Evolutionary conservation across 2,888 invertebrate genomes (phyloP).

Genomic region (Perithous albicinctus): DNA sequence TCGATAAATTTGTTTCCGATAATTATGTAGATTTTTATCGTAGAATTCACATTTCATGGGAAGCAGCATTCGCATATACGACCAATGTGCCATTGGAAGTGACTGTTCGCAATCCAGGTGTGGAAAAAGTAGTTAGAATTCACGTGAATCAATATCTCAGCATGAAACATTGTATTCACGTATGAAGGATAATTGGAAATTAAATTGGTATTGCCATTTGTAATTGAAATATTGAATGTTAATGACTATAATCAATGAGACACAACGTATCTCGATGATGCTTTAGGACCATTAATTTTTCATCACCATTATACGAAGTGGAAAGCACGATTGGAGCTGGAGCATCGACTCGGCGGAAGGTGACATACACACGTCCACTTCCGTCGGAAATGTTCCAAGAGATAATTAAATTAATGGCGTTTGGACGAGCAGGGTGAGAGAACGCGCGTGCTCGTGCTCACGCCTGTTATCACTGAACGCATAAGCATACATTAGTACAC

Average conservation of each 20-base stretch:
- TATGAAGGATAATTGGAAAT: slow-evolving; percentile 15
- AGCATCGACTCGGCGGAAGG: slow-evolving; percentile 37
- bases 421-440: slow-evolving; percentile 58
- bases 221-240: neutral
- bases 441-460: slow-evolving; percentile 14
- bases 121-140: neutral
- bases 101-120: neutral
- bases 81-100: neutral
- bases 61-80: neutral
- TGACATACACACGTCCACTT: slow-evolving; percentile 65
- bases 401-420: slow-evolving; percentile 75
- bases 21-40: slow-evolving; percentile 16
- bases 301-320: slow-evolving; percentile 6
- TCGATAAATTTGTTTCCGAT: slow-evolving; percentile 8
- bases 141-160: neutral
- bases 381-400: slow-evolving; percentile 74
- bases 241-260: neutral
- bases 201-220: neutral
- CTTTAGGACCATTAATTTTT: slow-evolving; percentile 38
- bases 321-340: slow-evolving; percentile 10
- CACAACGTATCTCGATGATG: neutral
- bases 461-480: slow-evolving; percentile 18
- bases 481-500: slow-evolving; percentile 21
- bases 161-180: neutral
- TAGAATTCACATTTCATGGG: neutral